Evolutionary conservation across 2,888 invertebrate genomes (phyloP), one percentile per base, ranked within the genome.

Genomic region (Mactromeris polynyma): DNA sequence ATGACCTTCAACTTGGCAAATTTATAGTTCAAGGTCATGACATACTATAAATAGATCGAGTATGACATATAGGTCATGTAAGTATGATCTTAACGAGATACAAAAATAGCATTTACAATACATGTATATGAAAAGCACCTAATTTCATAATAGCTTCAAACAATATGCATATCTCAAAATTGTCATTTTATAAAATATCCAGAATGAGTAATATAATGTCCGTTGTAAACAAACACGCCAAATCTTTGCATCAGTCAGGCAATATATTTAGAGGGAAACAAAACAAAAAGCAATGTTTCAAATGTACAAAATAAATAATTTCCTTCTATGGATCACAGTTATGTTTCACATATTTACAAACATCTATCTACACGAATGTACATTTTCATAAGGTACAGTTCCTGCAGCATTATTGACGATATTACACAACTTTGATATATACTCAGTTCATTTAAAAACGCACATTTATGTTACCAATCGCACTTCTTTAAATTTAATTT

Each of bases 71-170:
- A 46, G 46, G 17, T 17, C 46, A 26, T 64, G 26, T 26, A 58
- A n/a, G 6, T 58, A n/a, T 19, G 11, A 9, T 64, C n/a, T 54
- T 21, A 6, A 21, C 26, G 26, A 64, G 11, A 64, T 64, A 64
- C 58, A 64, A 64, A 64, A 64, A 64, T 64, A 64, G 26, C 58
- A 64, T 64, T 64, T 64, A 64, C 58, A 26, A 26, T 64, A 26
- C 58, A 26, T 0, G 26, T 64, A 64, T 64, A 64, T 64, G 26
- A 26, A 64, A 64, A 64, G 58, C 58, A 64, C 58, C 58, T 64
- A 26, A n/a, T 64, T 26, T 58, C 21, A n/a, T 58, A 4, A 42
- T 64, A 64, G 58, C 26, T 26, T 26, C 58, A 64, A 26, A 26
- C n/a, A 64, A 26, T 26, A 26, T 26, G n/a, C 26, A 26, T 4